Percentiles rank a stretch among this genome's conserved stretches.
phyloP scores from a whole-genome alignment of 2,113 vertebrate genomes.

The Orycteropus afer region DNA sequence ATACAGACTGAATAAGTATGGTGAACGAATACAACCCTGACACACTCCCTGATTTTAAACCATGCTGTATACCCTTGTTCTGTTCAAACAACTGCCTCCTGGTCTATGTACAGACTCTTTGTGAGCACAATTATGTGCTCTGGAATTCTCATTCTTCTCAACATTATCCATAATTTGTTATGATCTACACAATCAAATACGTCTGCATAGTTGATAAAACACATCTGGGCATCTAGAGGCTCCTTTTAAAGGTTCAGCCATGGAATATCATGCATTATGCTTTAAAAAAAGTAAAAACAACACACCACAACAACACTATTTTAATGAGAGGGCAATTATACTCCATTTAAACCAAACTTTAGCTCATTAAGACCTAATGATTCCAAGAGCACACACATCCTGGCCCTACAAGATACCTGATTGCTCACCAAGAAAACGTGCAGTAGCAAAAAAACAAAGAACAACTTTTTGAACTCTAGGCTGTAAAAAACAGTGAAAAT shows the following conservation, averaged over 20 bases:
- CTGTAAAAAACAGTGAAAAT: not conserved
- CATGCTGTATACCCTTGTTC: no score
- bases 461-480: not conserved
- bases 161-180: no score
- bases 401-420: accelerated
- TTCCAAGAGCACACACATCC: not conserved
- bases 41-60: no score
- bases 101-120: no score
- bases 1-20: no score
- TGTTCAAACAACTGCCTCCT: no score
- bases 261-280: not conserved
- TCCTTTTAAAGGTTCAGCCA: not conserved
- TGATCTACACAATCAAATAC: no score
- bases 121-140: no score
- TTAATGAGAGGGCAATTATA: slow-evolving; percentile 1
- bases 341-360: slow-evolving; percentile 13
- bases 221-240: not conserved
- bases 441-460: not conserved
- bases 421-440: not conserved
- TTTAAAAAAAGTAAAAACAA: no score
- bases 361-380: not conserved
- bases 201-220: no score
- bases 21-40: no score
- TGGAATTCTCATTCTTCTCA: no score
- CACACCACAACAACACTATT: not conserved